phyloP scores from a whole-genome alignment of 2,888 invertebrate genomes.

The Clistopyga incitator region DNA sequence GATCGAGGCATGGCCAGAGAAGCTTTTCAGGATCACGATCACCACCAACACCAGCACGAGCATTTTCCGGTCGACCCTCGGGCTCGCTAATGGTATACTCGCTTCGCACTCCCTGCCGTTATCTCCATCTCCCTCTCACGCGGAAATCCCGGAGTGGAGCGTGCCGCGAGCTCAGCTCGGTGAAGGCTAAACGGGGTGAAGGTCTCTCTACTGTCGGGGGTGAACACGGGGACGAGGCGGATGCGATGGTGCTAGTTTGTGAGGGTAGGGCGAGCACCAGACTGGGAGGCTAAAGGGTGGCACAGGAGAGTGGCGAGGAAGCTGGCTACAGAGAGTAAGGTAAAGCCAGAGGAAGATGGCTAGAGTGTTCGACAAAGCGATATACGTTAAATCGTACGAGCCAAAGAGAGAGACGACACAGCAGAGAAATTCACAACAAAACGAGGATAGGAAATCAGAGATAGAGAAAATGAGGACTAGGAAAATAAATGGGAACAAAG shows the following conservation, averaged over 20 bases:
- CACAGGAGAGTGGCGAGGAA: constrained; percentile 7
- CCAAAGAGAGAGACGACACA: too few species aligned
- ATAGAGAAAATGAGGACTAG: constrained; percentile 13
- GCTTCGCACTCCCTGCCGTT: constrained; percentile 48
- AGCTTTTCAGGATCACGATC: constrained; percentile 47
- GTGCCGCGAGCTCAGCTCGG: constrained; percentile 80
- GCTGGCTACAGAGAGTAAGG: constrained; percentile 11
- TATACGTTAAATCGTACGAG: background rate
- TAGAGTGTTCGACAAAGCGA: constrained; percentile 13
- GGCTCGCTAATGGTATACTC: constrained; percentile 61
- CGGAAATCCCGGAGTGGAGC: constrained; percentile 78
- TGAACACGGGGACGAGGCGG: constrained; percentile 29
- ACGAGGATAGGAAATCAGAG: constrained; percentile 1
- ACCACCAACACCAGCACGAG: constrained; percentile 14
- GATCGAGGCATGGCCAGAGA: background rate
- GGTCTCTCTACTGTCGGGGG: constrained; percentile 78
- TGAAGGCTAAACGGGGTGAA: constrained; percentile 84
- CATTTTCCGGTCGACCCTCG: constrained; percentile 65
- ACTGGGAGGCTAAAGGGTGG: constrained; percentile 38
- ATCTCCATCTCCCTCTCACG: constrained; percentile 42
- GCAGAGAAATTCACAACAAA: constrained; percentile 11
- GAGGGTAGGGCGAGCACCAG: constrained; percentile 44
- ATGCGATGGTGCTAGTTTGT: constrained; percentile 60
- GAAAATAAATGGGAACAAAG: constrained; percentile 39
- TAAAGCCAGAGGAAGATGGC: constrained; percentile 50